Base-by-base conservation (phyloP, 2,888 invertebrate genomes). In the Cylindroiulus punctatus region DNA sequence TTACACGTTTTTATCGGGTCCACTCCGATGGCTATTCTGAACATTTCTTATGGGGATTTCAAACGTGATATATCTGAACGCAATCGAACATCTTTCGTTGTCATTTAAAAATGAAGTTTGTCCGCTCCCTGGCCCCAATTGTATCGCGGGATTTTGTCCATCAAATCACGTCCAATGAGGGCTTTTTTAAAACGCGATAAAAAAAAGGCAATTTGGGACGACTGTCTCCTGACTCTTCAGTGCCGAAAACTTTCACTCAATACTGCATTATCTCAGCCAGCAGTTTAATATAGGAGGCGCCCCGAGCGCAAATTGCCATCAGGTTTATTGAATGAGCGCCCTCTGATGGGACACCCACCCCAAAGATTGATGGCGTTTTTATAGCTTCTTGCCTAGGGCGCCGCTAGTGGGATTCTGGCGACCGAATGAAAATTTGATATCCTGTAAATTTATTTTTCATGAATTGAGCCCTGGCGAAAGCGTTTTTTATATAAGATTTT, bases 1-100 rank as follows among this genome's bases (percentile, higher is more conserved):
- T 76, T 76, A 76, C 76, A 76, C 76, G 76, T 76, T 76, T 76
- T 76, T 76, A 76, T 76, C 76, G 76, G 76, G 76, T 76, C 76
- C 76, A 76, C 76, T 76, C 76, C 76, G 30, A 22, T 76, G 76
- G 76, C 76, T 22, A 36, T 76, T 26, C 30, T 12, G 14, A 30
- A 30, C 76, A 76, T 76, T 76, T 76, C 22, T 76, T 76, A 76
- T 30, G 26, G 30, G 76, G 76, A 76, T 76, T 76, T 76, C 76
- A 76, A 30, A 30, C 76, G 76, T 76, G 76, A 76, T 76, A 26
- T 76, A 76, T 76, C 76, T 76, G 76, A 30, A 76, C 76, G 76
- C 76, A 30, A 76, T 76, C 76, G 76, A 30, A 76, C 76, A 76
- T 76, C 76, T 76, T 76, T 76, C 76, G n/a, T 76, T 76, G 76